Percentiles rank a stretch among this genome's conserved stretches.
Conservation (phyloP, 2,888 invertebrate species). For the Lumbricus terrestris region DNA sequence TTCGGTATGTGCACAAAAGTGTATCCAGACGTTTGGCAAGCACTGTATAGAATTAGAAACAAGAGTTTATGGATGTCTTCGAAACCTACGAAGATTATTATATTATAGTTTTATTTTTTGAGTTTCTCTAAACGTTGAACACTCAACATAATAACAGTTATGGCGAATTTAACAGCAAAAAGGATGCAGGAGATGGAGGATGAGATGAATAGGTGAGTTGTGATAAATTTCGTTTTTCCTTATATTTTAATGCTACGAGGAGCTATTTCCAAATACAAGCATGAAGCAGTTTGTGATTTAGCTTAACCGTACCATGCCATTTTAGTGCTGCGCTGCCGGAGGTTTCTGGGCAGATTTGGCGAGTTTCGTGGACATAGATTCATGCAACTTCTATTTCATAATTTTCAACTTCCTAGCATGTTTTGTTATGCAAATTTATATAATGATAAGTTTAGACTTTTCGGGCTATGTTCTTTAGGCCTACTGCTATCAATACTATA, state of each 20-base stretch:
- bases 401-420: too few relatives aligned
- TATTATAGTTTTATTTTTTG: not conserved
- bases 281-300: too few relatives aligned
- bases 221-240: not conserved
- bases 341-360: too few relatives aligned
- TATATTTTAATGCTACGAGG: not conserved
- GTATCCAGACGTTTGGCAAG: not conserved
- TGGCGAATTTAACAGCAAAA: slow-evolving; percentile 48
- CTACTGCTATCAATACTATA: too few relatives aligned
- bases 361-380: too few relatives aligned
- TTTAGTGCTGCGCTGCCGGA: too few relatives aligned
- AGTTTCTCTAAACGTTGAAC: not conserved
- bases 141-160: slow-evolving; percentile 31
- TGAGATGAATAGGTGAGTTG: slow-evolving; percentile 55
- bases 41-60: not conserved
- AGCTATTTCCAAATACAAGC: too few relatives aligned
- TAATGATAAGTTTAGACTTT: too few relatives aligned
- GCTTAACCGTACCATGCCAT: too few relatives aligned
- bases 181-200: slow-evolving; percentile 55
- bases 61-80: not conserved
- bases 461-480: too few relatives aligned
- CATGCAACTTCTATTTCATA: too few relatives aligned
- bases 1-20: not conserved
- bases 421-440: too few relatives aligned
- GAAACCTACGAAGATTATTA: not conserved